Percentiles rank a stretch among this genome's conserved stretches.
Conservation (phyloP, 2,797 vertebrate species). For the Dendrocincla fuliginosa region DNA sequence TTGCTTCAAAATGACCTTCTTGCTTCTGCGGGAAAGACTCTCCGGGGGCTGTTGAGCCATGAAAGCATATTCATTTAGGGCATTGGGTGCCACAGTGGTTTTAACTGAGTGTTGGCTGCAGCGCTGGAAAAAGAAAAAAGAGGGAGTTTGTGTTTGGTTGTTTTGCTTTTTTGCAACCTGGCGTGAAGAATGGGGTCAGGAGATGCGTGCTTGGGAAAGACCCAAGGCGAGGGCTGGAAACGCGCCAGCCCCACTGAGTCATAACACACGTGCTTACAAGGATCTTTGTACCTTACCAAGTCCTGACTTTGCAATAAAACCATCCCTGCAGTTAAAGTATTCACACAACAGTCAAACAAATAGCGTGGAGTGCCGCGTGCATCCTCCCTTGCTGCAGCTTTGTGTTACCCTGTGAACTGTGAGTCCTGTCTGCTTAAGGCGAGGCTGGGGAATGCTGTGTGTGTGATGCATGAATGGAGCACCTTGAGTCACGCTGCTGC, state of each 20-base stretch:
- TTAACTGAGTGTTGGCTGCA: background rate
- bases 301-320: slow-evolving; percentile 55
- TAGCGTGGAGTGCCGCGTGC: background rate
- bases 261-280: slow-evolving; percentile 42
- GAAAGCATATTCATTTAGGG: slow-evolving; percentile 49
- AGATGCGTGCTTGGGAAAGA: slow-evolving; percentile 58
- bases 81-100: slow-evolving; percentile 36
- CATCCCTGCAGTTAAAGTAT: slow-evolving; percentile 43
- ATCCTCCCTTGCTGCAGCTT: slow-evolving; percentile 6
- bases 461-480: background rate
- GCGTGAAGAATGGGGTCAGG: slow-evolving; percentile 49
- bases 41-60: slow-evolving; percentile 19
- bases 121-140: slow-evolving; percentile 45
- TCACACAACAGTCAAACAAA: slow-evolving; percentile 55
- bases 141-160: slow-evolving; percentile 42
- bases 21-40: slow-evolving; percentile 17
- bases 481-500: background rate
- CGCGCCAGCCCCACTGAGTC: slow-evolving; percentile 32
- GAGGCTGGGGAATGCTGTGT: background rate
- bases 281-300: slow-evolving; percentile 46
- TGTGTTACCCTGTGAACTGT: slow-evolving; percentile 7
- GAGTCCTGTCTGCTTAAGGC: slow-evolving; percentile 47
- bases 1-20: slow-evolving; percentile 58
- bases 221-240: slow-evolving; percentile 54
- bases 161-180: slow-evolving; percentile 58